phyloP scores from a whole-genome alignment of 2,888 invertebrate species.

The Drosophila recens region DNA sequence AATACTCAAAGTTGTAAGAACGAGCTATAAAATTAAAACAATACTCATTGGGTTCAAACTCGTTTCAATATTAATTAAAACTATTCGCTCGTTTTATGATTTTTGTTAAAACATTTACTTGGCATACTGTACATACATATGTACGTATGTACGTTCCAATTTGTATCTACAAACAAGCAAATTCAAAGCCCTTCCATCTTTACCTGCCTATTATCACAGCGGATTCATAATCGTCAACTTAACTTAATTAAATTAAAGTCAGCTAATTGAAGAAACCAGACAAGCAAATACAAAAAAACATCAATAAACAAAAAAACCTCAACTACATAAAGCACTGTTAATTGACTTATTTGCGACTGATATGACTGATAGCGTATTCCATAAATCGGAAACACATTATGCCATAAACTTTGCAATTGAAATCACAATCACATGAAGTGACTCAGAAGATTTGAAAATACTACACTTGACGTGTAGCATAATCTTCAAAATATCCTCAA shows the following conservation, averaged over 20 bases:
- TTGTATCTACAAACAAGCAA: slow-evolving; percentile 55
- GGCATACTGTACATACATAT: not conserved
- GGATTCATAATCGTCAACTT: slow-evolving; percentile 56
- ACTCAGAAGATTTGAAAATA: not conserved
- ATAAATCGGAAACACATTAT: slow-evolving; percentile 14
- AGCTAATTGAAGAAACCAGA: slow-evolving; percentile 51
- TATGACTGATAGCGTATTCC: slow-evolving; percentile 7
- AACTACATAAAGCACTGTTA: slow-evolving; percentile 24
- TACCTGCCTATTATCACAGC: slow-evolving; percentile 45
- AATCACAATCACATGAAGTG: not conserved
- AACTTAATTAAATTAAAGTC: slow-evolving; percentile 65
- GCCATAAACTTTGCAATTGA: slow-evolving; percentile 2
- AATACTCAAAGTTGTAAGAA: no score
- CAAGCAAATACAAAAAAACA: slow-evolving; percentile 25
- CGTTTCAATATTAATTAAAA: not conserved
- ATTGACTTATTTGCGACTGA: slow-evolving; percentile 39
- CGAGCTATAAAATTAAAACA: no score
- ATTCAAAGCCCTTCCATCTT: slow-evolving; percentile 29
- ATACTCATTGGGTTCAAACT: not conserved
- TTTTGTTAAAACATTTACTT: not conserved
- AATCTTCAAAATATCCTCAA: not conserved
- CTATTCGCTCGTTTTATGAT: not conserved
- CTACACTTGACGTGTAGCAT: not conserved
- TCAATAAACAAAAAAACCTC: not conserved
- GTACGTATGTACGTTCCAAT: slow-evolving; percentile 41